Conservation (phyloP, 1,140 invertebrate genomes). For the Drosophila athabasca region DNA sequence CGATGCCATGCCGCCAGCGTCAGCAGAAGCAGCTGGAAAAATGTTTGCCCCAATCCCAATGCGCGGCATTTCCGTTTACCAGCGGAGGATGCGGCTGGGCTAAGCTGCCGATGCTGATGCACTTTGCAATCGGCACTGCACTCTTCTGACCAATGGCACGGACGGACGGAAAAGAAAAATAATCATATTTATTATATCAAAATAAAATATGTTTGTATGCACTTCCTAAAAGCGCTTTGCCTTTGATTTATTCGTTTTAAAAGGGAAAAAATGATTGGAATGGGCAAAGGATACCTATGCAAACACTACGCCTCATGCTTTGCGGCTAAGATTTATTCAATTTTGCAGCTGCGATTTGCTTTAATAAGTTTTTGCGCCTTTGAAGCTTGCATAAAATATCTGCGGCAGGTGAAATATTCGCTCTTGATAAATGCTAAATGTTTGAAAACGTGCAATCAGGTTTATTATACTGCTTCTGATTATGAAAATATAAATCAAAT, state of each 20-base stretch:
- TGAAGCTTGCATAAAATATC: no score
- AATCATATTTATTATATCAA: slow-evolving; percentile 70
- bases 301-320: no score
- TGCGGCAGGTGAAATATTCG: no score
- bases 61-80: slow-evolving; percentile 73
- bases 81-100: slow-evolving; percentile 52
- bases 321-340: no score
- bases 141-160: slow-evolving; percentile 13
- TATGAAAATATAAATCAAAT: no score
- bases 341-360: no score
- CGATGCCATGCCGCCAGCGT: slow-evolving; percentile 12
- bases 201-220: slow-evolving; percentile 59
- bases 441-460: no score
- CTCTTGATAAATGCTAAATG: no score
- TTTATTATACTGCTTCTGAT: no score
- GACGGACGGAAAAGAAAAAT: slow-evolving; percentile 21
- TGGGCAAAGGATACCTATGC: neutral
- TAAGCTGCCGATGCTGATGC: slow-evolving; percentile 5
- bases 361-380: no score
- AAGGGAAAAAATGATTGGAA: neutral
- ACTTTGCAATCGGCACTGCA: neutral
- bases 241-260: slow-evolving; percentile 27
- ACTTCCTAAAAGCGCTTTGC: slow-evolving; percentile 43
- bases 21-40: slow-evolving; percentile 65
- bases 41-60: slow-evolving; percentile 67